These are phyloP conservation scores for Pyrocoelia pectoralis DNA, from an alignment of 2,888 invertebrate genomes.

Conservation along the genomic window DNA sequence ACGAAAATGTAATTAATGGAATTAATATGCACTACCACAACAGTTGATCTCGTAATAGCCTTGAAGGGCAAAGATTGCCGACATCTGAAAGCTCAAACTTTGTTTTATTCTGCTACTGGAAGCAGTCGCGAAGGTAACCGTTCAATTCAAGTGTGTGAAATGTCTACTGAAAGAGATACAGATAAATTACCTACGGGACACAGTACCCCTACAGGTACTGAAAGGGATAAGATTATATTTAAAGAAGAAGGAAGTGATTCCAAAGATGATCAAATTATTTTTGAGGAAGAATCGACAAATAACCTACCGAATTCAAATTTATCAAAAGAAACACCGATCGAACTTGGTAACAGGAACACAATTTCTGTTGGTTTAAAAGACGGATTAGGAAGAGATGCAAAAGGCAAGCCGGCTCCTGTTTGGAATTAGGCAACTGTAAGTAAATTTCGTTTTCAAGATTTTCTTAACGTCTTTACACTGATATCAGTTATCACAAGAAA, in stretches of 20 bases:
- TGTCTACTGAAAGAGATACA: background rate
- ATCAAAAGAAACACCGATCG: background rate
- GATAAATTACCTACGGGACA: constrained; percentile 3
- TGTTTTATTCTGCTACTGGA: background rate
- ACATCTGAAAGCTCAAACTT: background rate
- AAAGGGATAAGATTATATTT: constrained; percentile 6
- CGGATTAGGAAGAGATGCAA: background rate
- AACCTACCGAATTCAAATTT: background rate
- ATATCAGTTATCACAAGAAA: no score
- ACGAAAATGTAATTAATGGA: background rate
- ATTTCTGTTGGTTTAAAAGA: constrained; percentile 1
- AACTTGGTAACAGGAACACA: background rate
- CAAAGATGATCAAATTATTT: background rate
- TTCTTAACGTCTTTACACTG: background rate
- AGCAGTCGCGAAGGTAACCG: background rate
- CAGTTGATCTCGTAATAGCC: constrained; percentile 3
- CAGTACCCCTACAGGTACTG: background rate
- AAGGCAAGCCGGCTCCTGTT: constrained; percentile 6
- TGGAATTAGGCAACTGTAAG: constrained; percentile 2
- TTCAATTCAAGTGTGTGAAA: background rate
- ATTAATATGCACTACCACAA: background rate
- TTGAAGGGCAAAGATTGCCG: constrained; percentile 6
- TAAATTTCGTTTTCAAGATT: background rate
- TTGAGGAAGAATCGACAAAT: background rate
- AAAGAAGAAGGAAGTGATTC: background rate